phyloP scores from a whole-genome alignment of 1,140 invertebrate genomes.

The Pogonomyrmex barbatus region DNA sequence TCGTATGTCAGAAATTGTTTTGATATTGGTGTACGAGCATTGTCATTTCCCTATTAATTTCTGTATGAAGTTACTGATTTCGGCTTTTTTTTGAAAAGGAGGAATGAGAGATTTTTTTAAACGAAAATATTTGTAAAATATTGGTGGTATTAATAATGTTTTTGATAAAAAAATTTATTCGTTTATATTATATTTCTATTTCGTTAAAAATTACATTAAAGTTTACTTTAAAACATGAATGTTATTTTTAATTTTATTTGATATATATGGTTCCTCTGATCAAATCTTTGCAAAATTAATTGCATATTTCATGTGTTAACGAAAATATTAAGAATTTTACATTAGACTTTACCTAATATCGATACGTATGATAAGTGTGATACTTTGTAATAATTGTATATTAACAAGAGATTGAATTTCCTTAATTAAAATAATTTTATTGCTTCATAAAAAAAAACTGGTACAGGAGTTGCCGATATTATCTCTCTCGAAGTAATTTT shows the following conservation, averaged over 20 bases:
- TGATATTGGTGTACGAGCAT: background rate
- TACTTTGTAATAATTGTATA: constrained; percentile 27
- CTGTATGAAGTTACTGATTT: background rate
- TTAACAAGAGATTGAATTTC: background rate
- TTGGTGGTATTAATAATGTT: background rate
- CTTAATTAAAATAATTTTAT: constrained; percentile 8
- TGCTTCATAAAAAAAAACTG: background rate
- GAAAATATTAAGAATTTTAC: background rate
- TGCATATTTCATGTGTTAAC: background rate
- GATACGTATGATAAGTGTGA: background rate
- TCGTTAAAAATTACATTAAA: background rate
- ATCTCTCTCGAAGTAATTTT: background rate
- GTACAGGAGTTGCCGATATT: background rate
- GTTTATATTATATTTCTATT: too few species aligned
- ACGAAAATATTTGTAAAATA: background rate
- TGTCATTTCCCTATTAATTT: constrained; percentile 8
- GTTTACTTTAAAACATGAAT: background rate
- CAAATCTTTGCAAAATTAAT: background rate
- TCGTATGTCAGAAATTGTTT: background rate
- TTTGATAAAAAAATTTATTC: background rate
- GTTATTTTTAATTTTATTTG: background rate
- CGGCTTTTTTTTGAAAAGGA: background rate
- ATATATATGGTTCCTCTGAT: background rate
- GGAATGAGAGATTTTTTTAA: background rate
- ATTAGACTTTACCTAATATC: background rate